phyloP scores from a whole-genome alignment of 2,113 vertebrate genomes.

The Plecturocebus donacophilus region DNA sequence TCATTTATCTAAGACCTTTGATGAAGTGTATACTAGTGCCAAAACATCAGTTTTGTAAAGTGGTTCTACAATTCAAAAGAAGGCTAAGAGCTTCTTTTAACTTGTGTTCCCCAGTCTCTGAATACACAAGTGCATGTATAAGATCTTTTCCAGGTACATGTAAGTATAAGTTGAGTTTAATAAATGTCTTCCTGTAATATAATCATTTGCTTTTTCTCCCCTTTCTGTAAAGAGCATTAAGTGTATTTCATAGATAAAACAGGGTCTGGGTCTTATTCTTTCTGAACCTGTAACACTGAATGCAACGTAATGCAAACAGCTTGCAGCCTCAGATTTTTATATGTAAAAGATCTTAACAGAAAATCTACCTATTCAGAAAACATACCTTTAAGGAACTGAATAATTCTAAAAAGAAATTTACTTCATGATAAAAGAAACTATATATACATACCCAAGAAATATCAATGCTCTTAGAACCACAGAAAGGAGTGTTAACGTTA shows the following conservation, averaged over 20 bases:
- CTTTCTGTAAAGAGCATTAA: background rate
- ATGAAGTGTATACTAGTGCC: background rate
- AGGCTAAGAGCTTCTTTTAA: background rate
- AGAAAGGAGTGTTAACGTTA: constrained; percentile 24
- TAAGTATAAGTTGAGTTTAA: constrained; percentile 7
- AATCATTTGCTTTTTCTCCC: background rate
- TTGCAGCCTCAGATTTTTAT: background rate
- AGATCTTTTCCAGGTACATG: background rate
- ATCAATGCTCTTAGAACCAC: background rate
- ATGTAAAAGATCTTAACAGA: background rate
- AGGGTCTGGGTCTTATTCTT: background rate
- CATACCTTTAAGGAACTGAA: background rate
- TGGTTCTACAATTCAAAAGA: background rate
- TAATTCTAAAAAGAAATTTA: background rate
- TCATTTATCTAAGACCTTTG: background rate
- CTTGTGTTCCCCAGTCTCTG: background rate
- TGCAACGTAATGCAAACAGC: background rate
- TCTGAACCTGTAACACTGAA: background rate
- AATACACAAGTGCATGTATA: too few species aligned
- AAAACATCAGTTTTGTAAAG: background rate
- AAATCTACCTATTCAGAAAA: constrained; percentile 18
- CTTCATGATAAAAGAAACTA: background rate
- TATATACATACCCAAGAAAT: background rate
- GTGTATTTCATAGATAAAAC: background rate
- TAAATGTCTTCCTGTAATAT: background rate